A percentile compares a stretch with the other conserved stretches of the same genome.
phyloP scores from a whole-genome alignment of 2,888 invertebrate species.

The Silvanus unidentatus region DNA sequence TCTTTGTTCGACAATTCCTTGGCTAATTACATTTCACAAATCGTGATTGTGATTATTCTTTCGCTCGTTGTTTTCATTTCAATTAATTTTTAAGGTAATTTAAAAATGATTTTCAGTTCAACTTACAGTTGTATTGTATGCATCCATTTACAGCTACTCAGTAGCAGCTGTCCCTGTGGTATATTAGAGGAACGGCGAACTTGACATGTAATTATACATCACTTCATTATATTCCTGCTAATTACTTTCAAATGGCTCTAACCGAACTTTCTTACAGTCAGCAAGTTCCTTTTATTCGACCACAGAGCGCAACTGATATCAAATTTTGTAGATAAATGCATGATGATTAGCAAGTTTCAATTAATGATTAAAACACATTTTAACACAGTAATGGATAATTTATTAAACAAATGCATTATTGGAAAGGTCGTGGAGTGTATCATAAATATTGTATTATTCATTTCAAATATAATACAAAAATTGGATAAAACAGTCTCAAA shows the following conservation, averaged over 20 bases:
- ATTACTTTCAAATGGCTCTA: slow-evolving; percentile 31
- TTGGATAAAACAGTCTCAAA: no score
- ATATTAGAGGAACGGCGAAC: slow-evolving; percentile 27
- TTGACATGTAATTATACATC: slow-evolving; percentile 33
- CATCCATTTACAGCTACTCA: slow-evolving; percentile 26
- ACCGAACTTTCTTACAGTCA: slow-evolving; percentile 14
- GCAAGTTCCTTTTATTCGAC: no score
- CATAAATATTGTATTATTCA: no score
- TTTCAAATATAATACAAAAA: no score
- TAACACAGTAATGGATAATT: no score
- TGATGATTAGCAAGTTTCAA: no score
- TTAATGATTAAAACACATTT: no score
- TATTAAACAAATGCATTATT: no score
- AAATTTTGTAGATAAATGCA: no score
- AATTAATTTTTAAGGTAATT: slow-evolving; percentile 4
- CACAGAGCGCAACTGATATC: no score
- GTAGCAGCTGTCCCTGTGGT: slow-evolving; percentile 33
- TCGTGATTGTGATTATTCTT: slow-evolving; percentile 16
- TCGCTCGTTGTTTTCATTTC: slow-evolving; percentile 15
- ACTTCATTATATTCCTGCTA: slow-evolving; percentile 34
- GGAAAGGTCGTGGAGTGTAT: no score
- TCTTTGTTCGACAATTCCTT: slow-evolving; percentile 31
- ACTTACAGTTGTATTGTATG: background rate
- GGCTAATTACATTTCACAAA: slow-evolving; percentile 30
- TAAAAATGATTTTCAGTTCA: background rate